These are phyloP conservation scores for Magallana gigas DNA, from an alignment of 1,140 invertebrate genomes.

Conservation along the genomic window DNA sequence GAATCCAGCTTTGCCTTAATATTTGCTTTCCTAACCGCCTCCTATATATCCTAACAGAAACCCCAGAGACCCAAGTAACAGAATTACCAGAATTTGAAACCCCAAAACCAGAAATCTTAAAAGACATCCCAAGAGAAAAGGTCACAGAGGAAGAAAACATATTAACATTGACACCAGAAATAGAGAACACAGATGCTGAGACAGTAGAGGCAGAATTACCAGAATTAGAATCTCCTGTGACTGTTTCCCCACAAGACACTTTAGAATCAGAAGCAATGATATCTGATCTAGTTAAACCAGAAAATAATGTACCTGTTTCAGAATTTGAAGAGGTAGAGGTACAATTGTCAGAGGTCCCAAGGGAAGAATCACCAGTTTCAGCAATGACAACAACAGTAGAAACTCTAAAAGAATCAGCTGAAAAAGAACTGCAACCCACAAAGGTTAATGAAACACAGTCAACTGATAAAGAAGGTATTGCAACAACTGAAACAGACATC, in stretches of 20 bases:
- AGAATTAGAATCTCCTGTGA: background rate
- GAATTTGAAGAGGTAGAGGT: background rate
- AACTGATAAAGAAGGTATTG: background rate
- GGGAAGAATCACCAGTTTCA: background rate
- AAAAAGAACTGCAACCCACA: background rate
- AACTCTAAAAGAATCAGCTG: background rate
- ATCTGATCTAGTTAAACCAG: background rate
- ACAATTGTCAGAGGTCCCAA: background rate
- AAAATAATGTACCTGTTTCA: background rate
- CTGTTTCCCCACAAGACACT: background rate
- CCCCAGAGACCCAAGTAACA: constrained; percentile 19
- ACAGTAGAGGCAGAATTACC: background rate
- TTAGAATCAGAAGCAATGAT: background rate
- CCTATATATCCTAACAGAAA: constrained; percentile 28
- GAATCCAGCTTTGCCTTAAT: background rate
- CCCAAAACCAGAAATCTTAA: background rate
- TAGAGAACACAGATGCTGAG: background rate
- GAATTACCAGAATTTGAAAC: constrained; percentile 26
- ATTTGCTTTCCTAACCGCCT: constrained; percentile 1
- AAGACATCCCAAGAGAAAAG: background rate
- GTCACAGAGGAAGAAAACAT: background rate
- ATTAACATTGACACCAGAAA: background rate
- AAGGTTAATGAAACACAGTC: background rate
- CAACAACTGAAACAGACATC: background rate
- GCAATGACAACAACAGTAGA: background rate